Evolutionary conservation across 2,113 vertebrate genomes (phyloP).

Genomic region (Aplodontia rufa): DNA sequence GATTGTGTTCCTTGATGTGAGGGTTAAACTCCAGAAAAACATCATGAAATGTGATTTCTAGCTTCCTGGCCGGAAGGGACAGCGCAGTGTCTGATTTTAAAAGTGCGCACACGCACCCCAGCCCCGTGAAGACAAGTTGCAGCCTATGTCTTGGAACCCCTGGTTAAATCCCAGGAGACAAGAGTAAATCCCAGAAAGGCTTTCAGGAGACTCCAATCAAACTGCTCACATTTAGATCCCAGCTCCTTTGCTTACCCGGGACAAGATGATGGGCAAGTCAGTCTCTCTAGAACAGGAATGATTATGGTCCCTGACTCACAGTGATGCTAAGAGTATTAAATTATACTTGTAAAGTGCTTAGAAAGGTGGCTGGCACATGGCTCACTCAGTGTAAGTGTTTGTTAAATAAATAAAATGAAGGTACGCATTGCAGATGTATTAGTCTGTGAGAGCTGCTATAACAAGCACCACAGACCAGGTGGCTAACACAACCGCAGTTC

Average conservation of each 20-base stretch:
- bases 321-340: background rate
- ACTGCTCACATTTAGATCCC: background rate
- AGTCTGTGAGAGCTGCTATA: background rate
- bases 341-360: constrained; percentile 28
- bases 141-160: constrained; percentile 27
- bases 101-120: background rate
- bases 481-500: background rate
- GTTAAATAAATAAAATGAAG: constrained; percentile 7
- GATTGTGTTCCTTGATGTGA: constrained; percentile 13
- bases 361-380: background rate
- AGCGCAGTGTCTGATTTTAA: constrained; percentile 10
- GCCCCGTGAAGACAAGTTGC: constrained; percentile 3
- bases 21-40: constrained; percentile 30
- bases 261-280: background rate
- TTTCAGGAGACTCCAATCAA: background rate
- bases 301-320: background rate
- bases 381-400: background rate
- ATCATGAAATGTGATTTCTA: constrained; percentile 65
- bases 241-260: background rate
- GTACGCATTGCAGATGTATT: accelerated
- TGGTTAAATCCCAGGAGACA: constrained; percentile 13
- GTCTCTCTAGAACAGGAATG: background rate
- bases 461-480: background rate
- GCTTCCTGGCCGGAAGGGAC: constrained; percentile 42
- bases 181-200: background rate